phyloP scores from a whole-genome alignment of 2,888 invertebrate genomes.

The Ennomos quercinarius region DNA sequence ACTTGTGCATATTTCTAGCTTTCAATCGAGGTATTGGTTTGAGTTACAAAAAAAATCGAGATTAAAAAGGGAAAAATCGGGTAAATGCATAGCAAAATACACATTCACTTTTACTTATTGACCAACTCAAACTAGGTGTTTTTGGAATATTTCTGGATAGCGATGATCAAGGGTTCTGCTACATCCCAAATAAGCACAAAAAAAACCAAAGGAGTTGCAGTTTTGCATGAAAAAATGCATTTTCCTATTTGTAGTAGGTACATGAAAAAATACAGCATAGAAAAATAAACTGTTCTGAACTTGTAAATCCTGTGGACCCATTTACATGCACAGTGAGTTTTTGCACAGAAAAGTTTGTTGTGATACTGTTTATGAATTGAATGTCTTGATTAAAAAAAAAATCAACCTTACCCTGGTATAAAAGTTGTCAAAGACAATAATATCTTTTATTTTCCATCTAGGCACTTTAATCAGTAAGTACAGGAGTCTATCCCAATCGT shows the following conservation, averaged over 20 bases:
- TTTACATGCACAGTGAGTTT: too few species aligned
- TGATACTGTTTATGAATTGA: too few species aligned
- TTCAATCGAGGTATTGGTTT: too few species aligned
- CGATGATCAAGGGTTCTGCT: not conserved
- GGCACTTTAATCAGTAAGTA: slow-evolving; percentile 68
- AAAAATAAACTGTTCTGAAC: not conserved
- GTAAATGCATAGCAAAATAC: too few species aligned
- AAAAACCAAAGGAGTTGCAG: not conserved
- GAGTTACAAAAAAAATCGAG: too few species aligned
- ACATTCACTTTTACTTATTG: too few species aligned
- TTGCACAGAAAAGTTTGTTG: too few species aligned
- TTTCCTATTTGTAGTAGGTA: not conserved
- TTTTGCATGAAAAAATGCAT: not conserved
- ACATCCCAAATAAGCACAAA: not conserved
- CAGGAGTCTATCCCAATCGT: slow-evolving; percentile 71
- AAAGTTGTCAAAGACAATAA: slow-evolving; percentile 32
- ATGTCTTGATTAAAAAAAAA: too few species aligned
- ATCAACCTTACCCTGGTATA: slow-evolving; percentile 69
- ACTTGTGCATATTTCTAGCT: too few species aligned
- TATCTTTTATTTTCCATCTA: slow-evolving; percentile 50
- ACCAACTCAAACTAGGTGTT: not conserved
- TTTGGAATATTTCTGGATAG: not conserved
- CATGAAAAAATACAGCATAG: not conserved
- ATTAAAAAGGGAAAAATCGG: too few species aligned
- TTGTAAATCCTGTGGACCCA: too few species aligned